Evolutionary conservation across 2,888 invertebrate species (phyloP).

Genomic region (Bugulina stolonifera): DNA sequence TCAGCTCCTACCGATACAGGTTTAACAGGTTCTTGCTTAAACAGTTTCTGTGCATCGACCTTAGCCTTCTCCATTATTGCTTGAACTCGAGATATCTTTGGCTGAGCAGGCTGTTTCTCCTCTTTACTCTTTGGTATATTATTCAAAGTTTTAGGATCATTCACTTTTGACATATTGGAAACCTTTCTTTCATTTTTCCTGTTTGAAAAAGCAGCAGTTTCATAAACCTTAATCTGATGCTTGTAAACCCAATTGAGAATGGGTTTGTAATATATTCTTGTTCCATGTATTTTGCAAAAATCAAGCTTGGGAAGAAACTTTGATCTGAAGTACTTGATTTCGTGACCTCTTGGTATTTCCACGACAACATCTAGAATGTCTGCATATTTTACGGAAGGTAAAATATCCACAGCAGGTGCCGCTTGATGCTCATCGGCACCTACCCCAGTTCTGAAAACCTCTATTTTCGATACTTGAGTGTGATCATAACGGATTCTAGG

Average conservation of each 20-base stretch:
- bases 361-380: not conserved
- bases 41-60: not conserved
- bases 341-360: not conserved
- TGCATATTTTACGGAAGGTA: not conserved
- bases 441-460: not conserved
- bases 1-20: not conserved
- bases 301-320: not conserved
- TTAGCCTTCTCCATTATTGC: slow-evolving; percentile 14
- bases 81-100: slow-evolving; percentile 8
- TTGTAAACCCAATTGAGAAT: slow-evolving; percentile 9
- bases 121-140: not conserved
- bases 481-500: slow-evolving; percentile 19
- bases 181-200: not conserved
- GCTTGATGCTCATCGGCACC: not conserved
- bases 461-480: not conserved
- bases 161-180: not conserved
- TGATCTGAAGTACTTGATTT: not conserved
- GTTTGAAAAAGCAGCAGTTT: not conserved
- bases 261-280: slow-evolving; percentile 17
- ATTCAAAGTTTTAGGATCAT: not conserved
- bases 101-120: not conserved
- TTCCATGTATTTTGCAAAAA: not conserved
- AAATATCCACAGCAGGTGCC: not conserved
- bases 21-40: too few relatives aligned
- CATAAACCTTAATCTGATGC: slow-evolving; percentile 19